Percentiles rank a stretch among this genome's conserved stretches.
Conservation (phyloP, 2,888 invertebrate species). For the Embidobia sp. region DNA sequence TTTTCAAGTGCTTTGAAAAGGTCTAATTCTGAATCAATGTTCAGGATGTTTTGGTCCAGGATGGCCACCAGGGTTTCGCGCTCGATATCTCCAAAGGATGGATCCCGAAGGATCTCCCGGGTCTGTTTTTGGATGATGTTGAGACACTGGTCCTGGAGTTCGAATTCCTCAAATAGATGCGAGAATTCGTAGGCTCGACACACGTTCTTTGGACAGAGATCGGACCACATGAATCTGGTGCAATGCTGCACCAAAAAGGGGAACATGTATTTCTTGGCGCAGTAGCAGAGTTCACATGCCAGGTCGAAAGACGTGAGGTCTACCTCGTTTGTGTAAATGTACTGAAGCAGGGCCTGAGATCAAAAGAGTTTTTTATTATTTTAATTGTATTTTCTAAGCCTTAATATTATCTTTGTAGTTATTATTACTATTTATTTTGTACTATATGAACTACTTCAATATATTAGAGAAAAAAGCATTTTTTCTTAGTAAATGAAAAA, state of each 20-base stretch:
- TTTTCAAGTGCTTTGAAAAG: slow-evolving; percentile 89
- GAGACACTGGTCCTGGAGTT: slow-evolving; percentile 90
- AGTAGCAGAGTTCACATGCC: slow-evolving; percentile 93
- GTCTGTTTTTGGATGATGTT: slow-evolving; percentile 91
- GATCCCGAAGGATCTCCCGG: slow-evolving; percentile 88
- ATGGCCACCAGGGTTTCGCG: slow-evolving; percentile 88
- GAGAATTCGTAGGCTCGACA: slow-evolving; percentile 94
- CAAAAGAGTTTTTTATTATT: background rate
- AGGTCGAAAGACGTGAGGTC: slow-evolving; percentile 91
- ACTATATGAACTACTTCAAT: no score
- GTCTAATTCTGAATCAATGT: slow-evolving; percentile 89
- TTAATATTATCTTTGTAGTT: background rate
- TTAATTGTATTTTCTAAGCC: background rate
- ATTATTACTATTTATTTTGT: no score
- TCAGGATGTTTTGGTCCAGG: slow-evolving; percentile 88
- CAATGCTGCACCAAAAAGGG: slow-evolving; percentile 92
- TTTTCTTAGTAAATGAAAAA: no score
- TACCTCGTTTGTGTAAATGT: slow-evolving; percentile 90
- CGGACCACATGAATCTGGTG: slow-evolving; percentile 92
- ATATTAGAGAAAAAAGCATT: no score
- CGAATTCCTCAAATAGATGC: slow-evolving; percentile 91
- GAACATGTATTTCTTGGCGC: slow-evolving; percentile 93
- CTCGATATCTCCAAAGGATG: slow-evolving; percentile 90
- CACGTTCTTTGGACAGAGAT: slow-evolving; percentile 89
- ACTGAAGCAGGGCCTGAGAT: slow-evolving; percentile 86